Evolutionary conservation across 1,140 invertebrate species (phyloP), one percentile per base, ranked within the genome.

Genomic region (Contarinia nasturtii): DNA sequence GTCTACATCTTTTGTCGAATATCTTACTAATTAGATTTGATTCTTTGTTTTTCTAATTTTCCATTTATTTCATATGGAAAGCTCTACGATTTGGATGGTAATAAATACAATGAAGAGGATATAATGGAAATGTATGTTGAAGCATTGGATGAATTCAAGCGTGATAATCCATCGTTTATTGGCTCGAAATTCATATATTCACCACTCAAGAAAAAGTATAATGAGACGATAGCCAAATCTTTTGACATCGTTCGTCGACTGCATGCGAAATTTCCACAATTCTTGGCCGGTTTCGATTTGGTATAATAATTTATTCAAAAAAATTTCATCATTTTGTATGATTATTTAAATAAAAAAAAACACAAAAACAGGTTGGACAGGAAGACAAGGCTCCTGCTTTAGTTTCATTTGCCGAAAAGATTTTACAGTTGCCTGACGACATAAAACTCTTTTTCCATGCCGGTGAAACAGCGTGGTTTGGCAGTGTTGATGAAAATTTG

Each of bases 371-470:
- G n/a, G 80, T 84, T 0, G 81, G 79, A 0, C 79, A 80, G 53
- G 83, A 86, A 63, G 81, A 83, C 55, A 2, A 52, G 34, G 79
- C 79, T 0, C 52, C 58, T 27, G 73, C 81, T 0, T 59, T 80
- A 0, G 64, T 68, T 19, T 65, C 74, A 7, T 82, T 81, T 55
- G 52, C 79, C 2, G 57, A 68, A 5, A 58, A 69, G 37, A 58
- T 82, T 22, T 52, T 82, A 5, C 54, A 60, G 2, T 57, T 69
- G 37, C 67, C 62, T 19, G 56, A 53, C 0, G 56, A 74, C 2
- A 64, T 86, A 2, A 67, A 74, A 8, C 80, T 76, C 50, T 87
- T 84, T 56, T 87, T 86, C 54, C 85, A 88, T 57, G 79, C 83
- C 0, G 84, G 82, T 3, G 85, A 88, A 65, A 89, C 86, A 0